Evolutionary conservation across 2,113 vertebrate genomes (phyloP).

Genomic region (Todiramphus saurophagus): DNA sequence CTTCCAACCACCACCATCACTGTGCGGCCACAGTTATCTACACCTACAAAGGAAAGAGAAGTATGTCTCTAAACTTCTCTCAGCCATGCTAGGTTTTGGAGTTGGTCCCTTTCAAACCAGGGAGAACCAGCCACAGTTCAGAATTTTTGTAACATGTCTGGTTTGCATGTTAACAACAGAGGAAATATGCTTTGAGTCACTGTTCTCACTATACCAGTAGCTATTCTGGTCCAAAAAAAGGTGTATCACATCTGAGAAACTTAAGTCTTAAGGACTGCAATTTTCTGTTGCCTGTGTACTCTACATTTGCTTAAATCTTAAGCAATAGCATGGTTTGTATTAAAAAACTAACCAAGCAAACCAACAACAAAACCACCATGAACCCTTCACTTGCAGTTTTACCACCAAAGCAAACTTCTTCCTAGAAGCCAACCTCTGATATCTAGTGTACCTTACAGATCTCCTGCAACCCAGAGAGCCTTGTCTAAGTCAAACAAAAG

Average conservation of each 20-base stretch:
- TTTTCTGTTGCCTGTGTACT: background rate
- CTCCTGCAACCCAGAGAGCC: background rate
- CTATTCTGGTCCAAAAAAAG: background rate
- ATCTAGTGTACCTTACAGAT: rapidly evolving
- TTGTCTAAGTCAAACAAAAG: background rate
- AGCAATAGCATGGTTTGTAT: background rate
- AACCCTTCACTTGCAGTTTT: background rate
- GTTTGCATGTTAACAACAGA: background rate
- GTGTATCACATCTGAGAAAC: background rate
- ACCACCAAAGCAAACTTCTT: background rate
- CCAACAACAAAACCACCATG: rapidly evolving
- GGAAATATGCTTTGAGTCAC: background rate
- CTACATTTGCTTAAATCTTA: background rate
- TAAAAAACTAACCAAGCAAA: background rate
- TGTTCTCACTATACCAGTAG: background rate
- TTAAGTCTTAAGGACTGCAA: background rate
- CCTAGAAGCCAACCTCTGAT: background rate
- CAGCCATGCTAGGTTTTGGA: background rate
- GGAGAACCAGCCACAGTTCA: background rate
- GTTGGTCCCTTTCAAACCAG: background rate
- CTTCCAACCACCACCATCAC: constrained; percentile 95
- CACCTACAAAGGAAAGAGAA: constrained; percentile 76
- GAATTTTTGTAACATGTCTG: background rate
- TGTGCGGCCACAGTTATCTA: constrained; percentile 90
- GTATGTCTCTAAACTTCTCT: background rate